Evolutionary conservation across 2,888 invertebrate species (phyloP).

Genomic region (Agonum fuliginosum): DNA sequence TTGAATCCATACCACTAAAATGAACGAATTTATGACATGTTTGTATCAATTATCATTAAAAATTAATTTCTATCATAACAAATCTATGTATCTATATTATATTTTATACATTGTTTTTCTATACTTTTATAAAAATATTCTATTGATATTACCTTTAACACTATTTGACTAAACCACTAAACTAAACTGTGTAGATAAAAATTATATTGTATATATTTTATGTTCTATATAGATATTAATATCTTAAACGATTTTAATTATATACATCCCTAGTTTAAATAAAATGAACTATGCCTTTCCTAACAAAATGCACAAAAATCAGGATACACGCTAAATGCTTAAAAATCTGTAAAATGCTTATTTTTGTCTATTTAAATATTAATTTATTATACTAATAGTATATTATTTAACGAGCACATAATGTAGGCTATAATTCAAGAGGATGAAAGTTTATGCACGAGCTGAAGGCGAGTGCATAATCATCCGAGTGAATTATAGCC

Average conservation of each 20-base stretch:
- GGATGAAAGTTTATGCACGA: no score
- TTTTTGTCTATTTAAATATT: no score
- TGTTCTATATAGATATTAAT: background rate
- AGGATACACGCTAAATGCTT: background rate
- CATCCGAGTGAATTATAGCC: no score
- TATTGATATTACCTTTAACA: background rate
- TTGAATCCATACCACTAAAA: background rate
- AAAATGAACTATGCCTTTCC: conserved; percentile 24
- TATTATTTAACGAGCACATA: no score
- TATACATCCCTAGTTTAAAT: background rate
- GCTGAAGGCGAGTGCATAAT: no score
- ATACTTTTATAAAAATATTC: conserved; percentile 50
- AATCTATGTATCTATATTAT: background rate
- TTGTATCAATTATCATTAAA: background rate
- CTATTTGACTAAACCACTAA: no score
- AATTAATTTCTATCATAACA: background rate
- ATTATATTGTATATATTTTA: no score
- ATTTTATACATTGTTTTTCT: conserved; percentile 24
- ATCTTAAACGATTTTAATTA: background rate
- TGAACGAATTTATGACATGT: conserved; percentile 35
- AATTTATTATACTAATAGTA: no score
- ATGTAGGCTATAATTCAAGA: no score
- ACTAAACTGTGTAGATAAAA: no score
- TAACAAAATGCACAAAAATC: conserved; percentile 25
- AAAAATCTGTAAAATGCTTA: no score